Percentiles rank a stretch among this genome's conserved stretches.
These are phyloP conservation scores for Xiphias gladius DNA, from an alignment of 2,113 vertebrate genomes.

Conservation along the genomic window DNA sequence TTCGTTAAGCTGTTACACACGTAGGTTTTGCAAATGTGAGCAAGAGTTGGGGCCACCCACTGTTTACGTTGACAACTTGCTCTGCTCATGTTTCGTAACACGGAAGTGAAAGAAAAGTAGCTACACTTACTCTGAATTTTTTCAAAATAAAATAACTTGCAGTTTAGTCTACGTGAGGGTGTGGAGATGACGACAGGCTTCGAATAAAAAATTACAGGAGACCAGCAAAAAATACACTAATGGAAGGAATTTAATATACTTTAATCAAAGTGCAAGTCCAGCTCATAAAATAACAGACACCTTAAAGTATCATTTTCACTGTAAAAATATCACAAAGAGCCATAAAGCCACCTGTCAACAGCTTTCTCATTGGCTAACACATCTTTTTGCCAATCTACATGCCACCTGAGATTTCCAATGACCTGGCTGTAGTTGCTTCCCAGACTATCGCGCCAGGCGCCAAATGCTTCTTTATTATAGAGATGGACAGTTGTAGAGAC, in stretches of 20 bases:
- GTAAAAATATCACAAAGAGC: slow-evolving; percentile 29
- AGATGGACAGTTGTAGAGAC: slow-evolving; percentile 88
- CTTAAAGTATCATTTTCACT: not conserved
- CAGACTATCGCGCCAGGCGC: slow-evolving; percentile 87
- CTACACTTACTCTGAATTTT: fast-evolving
- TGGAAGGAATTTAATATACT: not conserved
- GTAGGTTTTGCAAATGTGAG: not conserved
- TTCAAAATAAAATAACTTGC: slow-evolving; percentile 57
- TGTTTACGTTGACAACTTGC: slow-evolving; percentile 47
- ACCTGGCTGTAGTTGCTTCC: slow-evolving; percentile 89
- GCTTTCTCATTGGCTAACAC: slow-evolving; percentile 83
- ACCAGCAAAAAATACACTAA: not conserved
- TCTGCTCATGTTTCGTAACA: not conserved
- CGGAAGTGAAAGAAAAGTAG: slow-evolving; percentile 47
- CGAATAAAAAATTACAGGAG: not conserved
- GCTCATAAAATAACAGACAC: not conserved
- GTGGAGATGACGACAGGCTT: not conserved
- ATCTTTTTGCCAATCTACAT: slow-evolving; percentile 92
- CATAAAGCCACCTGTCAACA: slow-evolving; percentile 88
- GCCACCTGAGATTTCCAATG: slow-evolving; percentile 94
- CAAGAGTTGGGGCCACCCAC: slow-evolving; percentile 6
- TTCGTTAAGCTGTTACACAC: not conserved
- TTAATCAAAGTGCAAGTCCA: slow-evolving; percentile 32
- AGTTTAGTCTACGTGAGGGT: not conserved
- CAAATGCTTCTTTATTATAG: slow-evolving; percentile 92